Evolutionary conservation across 2,797 vertebrate genomes (phyloP), one percentile per base, ranked within the genome.

Genomic region (Poeciliopsis gracilis): DNA sequence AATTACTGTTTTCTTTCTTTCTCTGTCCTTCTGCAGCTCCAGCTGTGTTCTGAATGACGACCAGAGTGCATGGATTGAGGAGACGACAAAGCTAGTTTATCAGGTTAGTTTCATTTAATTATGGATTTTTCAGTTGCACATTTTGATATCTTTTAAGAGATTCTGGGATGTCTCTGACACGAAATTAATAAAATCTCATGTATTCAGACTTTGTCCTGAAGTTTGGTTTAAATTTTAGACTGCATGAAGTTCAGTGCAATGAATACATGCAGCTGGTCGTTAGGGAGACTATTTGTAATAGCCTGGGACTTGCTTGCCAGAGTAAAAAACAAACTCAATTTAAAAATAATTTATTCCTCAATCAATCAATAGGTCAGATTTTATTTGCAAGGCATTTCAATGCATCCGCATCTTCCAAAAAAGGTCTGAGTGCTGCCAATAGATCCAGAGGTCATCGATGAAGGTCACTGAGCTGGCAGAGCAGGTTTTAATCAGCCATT

Each of bases 1-100:
- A 25, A 0, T 16, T 1, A 76, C 47, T 1, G 77, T 41, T 59
- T 6, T 46, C n/a, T 23, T 9, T 16, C 36, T 30, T 4, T 82
- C 2, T 81, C 69, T 82, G 13, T 82, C 47, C 15, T 59, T 16
- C 25, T 81, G 25, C 89, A 99, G 98, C 93, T 99, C 98, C 85
- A 97, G 96, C 88, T 98, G 97, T 79, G 87, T 97, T 84, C 94
- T 99, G 80, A 98, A 97, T 85, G 98, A 99, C 90, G 98, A 99
- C 51, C 98, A 99, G 84, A 95, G 96, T 16, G 86, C 96, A 1
- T 99, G 98, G 98, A 98, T 99, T 89, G 98, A 99, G 91, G 98
- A 99, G 82, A 99, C 98, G 10, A 98, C 97, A n/a, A 98, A 98
- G 91, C 95, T 97, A 16, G 97, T 99, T 71, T 98, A 98, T 94